A percentile compares a stretch with the other conserved stretches of the same genome.
phyloP scores from a whole-genome alignment of 2,888 invertebrate species.

The Cybosia mesomella region DNA sequence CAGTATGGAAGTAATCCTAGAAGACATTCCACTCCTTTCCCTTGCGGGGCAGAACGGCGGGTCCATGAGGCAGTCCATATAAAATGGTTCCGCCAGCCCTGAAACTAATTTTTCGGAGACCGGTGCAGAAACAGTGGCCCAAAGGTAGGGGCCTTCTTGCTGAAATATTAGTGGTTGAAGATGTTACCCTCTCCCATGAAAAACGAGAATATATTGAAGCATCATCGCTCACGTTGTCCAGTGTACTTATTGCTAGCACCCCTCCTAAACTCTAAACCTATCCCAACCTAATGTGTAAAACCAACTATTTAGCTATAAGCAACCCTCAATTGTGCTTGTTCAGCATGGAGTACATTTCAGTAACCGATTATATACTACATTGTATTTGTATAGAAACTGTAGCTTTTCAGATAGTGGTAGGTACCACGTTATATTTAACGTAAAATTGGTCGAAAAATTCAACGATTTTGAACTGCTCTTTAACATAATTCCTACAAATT shows the following conservation, averaged over 20 bases:
- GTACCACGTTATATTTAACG: not conserved
- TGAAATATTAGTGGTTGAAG: conserved; percentile 1
- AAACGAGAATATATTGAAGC: not conserved
- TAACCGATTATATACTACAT: not conserved
- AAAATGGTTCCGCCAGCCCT: not conserved
- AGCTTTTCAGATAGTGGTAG: conserved; percentile 1
- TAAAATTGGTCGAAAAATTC: not conserved
- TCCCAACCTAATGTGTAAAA: not conserved
- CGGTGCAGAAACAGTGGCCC: not conserved
- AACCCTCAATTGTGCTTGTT: not conserved
- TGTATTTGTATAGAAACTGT: not conserved
- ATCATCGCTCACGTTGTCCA: not conserved
- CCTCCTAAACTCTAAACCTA: not conserved
- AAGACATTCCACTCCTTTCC: not conserved
- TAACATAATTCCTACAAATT: not conserved
- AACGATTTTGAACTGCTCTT: not conserved
- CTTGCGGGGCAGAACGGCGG: not conserved
- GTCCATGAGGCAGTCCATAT: not conserved
- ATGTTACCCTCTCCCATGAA: not conserved
- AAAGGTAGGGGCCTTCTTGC: not conserved
- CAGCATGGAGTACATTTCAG: too few relatives aligned
- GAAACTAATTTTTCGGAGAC: not conserved
- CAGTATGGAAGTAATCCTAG: not conserved
- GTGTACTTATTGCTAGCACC: not conserved
- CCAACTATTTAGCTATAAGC: not conserved